Conservation (phyloP, 2,888 invertebrate species). For the Ormia ochracea region DNA sequence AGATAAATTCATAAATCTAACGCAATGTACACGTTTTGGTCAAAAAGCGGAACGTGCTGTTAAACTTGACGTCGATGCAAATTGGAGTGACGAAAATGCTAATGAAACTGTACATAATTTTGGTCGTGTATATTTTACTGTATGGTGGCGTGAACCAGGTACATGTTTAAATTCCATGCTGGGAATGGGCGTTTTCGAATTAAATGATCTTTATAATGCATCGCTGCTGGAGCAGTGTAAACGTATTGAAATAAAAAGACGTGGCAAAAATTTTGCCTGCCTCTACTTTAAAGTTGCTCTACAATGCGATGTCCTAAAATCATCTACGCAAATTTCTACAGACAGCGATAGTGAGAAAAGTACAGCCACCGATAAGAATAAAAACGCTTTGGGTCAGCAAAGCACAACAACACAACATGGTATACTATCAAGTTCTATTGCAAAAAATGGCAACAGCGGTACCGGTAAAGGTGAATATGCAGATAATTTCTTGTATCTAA, state of each 20-base stretch:
- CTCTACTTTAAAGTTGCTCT: conserved; percentile 71
- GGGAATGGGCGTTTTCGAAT: conserved; percentile 69
- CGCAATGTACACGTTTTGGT: conserved; percentile 72
- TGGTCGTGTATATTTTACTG: conserved; percentile 70
- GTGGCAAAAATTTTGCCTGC: conserved; percentile 69
- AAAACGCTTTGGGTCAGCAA: conserved; percentile 36
- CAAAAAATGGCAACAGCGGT: conserved; percentile 1
- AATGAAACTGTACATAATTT: conserved; percentile 59
- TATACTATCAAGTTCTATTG: not conserved
- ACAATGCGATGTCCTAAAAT: conserved; percentile 49
- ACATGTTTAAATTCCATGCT: conserved; percentile 73
- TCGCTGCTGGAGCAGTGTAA: conserved; percentile 73
- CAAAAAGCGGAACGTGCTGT: conserved; percentile 70
- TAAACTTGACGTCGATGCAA: conserved; percentile 52
- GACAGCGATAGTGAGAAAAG: conserved; percentile 58
- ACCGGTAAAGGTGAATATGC: conserved; percentile 72
- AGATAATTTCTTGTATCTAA: conserved; percentile 64
- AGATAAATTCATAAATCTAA: conserved; percentile 73
- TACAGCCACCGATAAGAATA: conserved; percentile 49
- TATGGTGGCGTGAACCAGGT: conserved; percentile 75
- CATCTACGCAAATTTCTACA: conserved; percentile 32
- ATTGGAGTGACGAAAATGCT: conserved; percentile 47
- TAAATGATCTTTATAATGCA: conserved; percentile 69
- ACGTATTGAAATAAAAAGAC: conserved; percentile 69
- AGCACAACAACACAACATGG: conserved; percentile 18